A percentile compares a stretch with the other conserved stretches of the same genome.
These are phyloP conservation scores for Laspeyria flexula DNA, from an alignment of 2,888 invertebrate genomes.

Conservation along the genomic window DNA sequence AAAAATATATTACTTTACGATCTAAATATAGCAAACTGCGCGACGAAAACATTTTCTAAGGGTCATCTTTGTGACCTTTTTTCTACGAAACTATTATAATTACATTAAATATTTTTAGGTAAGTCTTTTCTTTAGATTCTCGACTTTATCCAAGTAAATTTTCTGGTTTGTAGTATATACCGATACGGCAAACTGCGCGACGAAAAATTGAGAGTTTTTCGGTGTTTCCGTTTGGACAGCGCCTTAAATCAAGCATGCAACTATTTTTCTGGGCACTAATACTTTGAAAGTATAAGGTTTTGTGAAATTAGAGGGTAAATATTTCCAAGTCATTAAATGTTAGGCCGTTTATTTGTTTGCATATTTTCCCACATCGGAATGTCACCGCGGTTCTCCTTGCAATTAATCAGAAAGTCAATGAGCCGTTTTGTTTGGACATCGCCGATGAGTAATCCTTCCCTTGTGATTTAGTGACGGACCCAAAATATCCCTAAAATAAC, in stretches of 20 bases:
- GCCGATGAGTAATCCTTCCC: constrained; percentile 81
- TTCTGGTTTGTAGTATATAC: no score
- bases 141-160: no score
- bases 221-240: no score
- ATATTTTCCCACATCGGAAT: constrained; percentile 72
- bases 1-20: no score
- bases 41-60: no score
- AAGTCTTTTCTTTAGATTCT: no score
- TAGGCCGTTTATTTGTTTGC: constrained; percentile 50
- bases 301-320: constrained; percentile 6
- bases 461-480: constrained; percentile 63
- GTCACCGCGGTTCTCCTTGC: constrained; percentile 74
- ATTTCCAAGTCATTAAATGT: constrained; percentile 40
- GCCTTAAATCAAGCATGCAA: not conserved
- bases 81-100: no score
- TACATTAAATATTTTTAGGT: no score
- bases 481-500: constrained; percentile 54
- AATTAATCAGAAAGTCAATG: constrained; percentile 85
- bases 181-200: no score
- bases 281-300: not conserved
- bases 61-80: no score
- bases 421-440: constrained; percentile 82
- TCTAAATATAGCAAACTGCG: no score
- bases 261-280: not conserved
- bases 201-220: no score